Percentiles rank a stretch among this genome's conserved stretches.
phyloP scores from a whole-genome alignment of 2,797 vertebrate genomes.

The Acropternis orthonyx region DNA sequence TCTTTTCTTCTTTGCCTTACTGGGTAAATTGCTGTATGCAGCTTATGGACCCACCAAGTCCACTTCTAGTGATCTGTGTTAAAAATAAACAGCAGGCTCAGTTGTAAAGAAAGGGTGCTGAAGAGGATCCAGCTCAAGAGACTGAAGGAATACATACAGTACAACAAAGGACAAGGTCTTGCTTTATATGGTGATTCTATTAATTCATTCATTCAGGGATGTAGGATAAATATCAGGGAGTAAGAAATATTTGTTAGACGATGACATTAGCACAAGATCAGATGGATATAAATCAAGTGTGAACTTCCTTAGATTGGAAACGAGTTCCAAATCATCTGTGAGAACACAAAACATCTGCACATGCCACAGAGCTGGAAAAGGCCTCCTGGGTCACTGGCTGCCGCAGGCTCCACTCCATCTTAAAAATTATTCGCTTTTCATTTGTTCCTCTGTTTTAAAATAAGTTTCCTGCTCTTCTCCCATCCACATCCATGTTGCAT shows the following conservation, averaged over 20 bases:
- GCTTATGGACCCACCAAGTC: not conserved
- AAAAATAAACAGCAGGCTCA: not conserved
- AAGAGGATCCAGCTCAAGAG: not conserved
- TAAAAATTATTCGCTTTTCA: not conserved
- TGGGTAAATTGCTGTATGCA: not conserved
- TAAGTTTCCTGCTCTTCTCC: not conserved
- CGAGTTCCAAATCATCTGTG: not conserved
- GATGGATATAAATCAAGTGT: not conserved
- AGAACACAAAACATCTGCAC: conserved; percentile 1
- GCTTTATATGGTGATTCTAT: not conserved
- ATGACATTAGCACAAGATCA: not conserved
- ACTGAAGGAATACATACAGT: not conserved
- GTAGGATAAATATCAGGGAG: not conserved
- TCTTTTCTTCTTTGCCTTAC: not conserved
- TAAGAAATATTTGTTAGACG: not conserved
- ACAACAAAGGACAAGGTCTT: not conserved
- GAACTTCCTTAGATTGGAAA: not conserved
- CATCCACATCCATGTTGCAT: fast-evolving
- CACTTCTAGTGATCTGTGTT: not conserved
- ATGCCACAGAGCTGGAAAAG: not conserved
- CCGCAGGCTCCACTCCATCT: not conserved
- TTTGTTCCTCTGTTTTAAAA: not conserved
- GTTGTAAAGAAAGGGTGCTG: not conserved
- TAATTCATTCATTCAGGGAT: not conserved
- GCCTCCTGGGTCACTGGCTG: not conserved